phyloP scores from a whole-genome alignment of 2,797 vertebrate species.

The Salarias fasciatus region DNA sequence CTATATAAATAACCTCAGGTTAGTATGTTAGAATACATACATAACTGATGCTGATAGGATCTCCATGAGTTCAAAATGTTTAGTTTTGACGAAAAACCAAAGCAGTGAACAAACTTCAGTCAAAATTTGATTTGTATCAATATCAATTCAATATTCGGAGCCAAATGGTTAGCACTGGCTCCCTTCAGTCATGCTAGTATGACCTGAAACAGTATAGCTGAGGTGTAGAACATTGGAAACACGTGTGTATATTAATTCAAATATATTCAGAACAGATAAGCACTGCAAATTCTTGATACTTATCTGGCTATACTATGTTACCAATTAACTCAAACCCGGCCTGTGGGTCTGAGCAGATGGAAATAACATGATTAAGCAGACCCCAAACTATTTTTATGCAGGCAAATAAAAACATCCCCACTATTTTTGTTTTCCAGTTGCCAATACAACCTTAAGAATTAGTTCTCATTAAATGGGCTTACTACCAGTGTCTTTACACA shows the following conservation, averaged over 20 bases:
- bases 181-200: too few species aligned
- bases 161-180: too few species aligned
- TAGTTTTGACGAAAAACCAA: too few species aligned
- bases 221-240: too few species aligned
- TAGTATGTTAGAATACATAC: background rate
- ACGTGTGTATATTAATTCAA: too few species aligned
- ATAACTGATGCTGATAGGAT: background rate
- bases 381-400: background rate
- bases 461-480: background rate
- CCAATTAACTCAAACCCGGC: too few species aligned
- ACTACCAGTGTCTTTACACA: background rate
- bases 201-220: background rate
- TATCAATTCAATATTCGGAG: too few species aligned
- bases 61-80: background rate
- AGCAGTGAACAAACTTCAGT: too few species aligned
- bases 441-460: background rate
- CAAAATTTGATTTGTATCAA: too few species aligned
- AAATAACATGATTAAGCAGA: too few species aligned
- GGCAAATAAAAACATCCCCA: background rate
- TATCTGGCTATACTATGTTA: too few species aligned
- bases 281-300: background rate
- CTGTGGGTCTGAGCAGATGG: too few species aligned
- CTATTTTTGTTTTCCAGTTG: background rate
- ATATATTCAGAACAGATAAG: background rate
- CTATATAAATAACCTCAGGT: fast-evolving